Conservation (phyloP, 2,888 invertebrate species). For the Stenodema calcarata region DNA sequence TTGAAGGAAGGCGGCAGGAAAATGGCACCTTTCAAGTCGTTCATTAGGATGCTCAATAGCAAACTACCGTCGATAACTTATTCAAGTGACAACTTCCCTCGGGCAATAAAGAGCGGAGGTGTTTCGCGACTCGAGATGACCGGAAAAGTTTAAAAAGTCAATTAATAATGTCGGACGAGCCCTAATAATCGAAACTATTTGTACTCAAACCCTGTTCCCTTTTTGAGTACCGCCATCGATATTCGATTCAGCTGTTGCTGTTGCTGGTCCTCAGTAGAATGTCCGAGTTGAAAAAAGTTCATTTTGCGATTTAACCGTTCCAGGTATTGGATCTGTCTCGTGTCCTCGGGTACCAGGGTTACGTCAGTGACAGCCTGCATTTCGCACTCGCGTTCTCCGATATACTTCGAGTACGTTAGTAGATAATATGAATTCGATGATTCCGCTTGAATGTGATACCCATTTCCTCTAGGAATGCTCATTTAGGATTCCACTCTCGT, state of each 20-base stretch:
- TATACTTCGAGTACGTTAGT: constrained; percentile 26
- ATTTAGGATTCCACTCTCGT: no score
- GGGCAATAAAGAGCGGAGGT: neutral
- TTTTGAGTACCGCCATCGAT: neutral
- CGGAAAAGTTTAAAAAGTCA: neutral
- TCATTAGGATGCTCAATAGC: neutral
- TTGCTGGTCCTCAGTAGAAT: neutral
- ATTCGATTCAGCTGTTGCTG: neutral
- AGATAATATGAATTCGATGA: no score
- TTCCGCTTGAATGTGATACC: no score
- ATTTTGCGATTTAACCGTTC: neutral
- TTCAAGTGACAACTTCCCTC: neutral
- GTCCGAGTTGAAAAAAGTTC: neutral
- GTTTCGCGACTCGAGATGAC: neutral
- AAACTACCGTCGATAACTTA: neutral
- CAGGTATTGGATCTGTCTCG: constrained; percentile 37
- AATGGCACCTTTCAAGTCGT: neutral
- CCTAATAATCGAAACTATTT: neutral
- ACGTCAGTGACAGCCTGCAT: constrained; percentile 19
- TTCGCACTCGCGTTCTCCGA: constrained; percentile 30
- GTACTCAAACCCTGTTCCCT: neutral
- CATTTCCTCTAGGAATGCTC: no score
- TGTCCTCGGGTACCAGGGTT: constrained; percentile 12
- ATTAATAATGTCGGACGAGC: neutral
- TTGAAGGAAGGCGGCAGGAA: no score